phyloP scores from a whole-genome alignment of 2,113 vertebrate species.

The Theristicus caerulescens region DNA sequence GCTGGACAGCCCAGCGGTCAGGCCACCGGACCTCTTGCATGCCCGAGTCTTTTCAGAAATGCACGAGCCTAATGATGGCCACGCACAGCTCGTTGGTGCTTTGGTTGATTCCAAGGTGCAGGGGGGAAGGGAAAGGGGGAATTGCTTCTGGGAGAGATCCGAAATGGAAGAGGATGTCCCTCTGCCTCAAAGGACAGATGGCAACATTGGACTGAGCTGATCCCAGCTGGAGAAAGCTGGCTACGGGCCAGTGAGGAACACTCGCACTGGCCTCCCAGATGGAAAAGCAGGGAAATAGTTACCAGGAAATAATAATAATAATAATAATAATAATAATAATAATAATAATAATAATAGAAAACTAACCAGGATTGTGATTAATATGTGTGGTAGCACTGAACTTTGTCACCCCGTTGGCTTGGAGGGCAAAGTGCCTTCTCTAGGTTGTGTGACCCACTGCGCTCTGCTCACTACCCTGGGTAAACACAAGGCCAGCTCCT shows the following conservation, averaged over 20 bases:
- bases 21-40: neutral
- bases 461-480: neutral
- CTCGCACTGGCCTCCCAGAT: constrained; percentile 56
- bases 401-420: neutral
- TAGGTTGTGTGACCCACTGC: rapidly evolving
- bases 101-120: neutral
- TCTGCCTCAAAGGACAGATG: constrained; percentile 56
- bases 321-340: neutral
- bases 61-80: rapidly evolving
- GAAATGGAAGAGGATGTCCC: constrained; percentile 1
- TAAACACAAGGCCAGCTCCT: neutral
- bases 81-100: neutral
- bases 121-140: neutral
- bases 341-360: neutral
- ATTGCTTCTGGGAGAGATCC: neutral
- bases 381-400: neutral
- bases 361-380: neutral
- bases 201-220: constrained; percentile 36
- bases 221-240: constrained; percentile 59
- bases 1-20: neutral
- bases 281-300: constrained; percentile 11
- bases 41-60: neutral
- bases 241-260: constrained; percentile 50
- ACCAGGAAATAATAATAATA: neutral
- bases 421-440: neutral